phyloP scores from a whole-genome alignment of 92 coral and sea anemone genomes.

The Umimayanthus kanabou region DNA sequence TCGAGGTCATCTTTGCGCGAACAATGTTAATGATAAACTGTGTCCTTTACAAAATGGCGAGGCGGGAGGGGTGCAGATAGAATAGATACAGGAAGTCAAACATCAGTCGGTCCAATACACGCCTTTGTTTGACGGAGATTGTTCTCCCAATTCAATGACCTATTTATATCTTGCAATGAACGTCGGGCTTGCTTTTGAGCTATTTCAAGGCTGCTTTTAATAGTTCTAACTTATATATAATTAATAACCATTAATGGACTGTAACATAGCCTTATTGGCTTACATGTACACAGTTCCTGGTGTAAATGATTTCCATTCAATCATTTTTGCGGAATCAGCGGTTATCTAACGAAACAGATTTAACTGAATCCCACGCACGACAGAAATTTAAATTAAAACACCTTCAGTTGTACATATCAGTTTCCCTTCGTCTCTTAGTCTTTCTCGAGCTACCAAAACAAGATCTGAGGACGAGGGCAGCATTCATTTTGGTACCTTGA shows the following conservation, averaged over 20 bases:
- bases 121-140: background rate
- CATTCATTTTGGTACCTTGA: background rate
- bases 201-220: background rate
- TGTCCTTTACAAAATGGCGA: background rate
- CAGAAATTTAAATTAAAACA: background rate
- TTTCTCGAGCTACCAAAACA: background rate
- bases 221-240: background rate
- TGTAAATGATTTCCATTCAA: background rate
- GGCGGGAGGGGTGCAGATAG: background rate
- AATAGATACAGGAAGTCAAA: background rate
- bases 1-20: slow-evolving; percentile 3
- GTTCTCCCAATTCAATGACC: background rate
- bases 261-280: too few species aligned
- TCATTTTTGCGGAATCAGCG: background rate
- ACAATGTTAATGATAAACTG: background rate
- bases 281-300: too few species aligned
- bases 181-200: background rate
- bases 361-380: background rate
- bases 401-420: background rate
- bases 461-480: background rate
- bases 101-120: background rate
- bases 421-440: too few species aligned
- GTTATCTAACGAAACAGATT: background rate
- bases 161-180: background rate
- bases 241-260: background rate